Percentiles rank a stretch among this genome's conserved stretches.
phyloP scores from a whole-genome alignment of 2,797 vertebrate species.

The Gymnodraco acuticeps region DNA sequence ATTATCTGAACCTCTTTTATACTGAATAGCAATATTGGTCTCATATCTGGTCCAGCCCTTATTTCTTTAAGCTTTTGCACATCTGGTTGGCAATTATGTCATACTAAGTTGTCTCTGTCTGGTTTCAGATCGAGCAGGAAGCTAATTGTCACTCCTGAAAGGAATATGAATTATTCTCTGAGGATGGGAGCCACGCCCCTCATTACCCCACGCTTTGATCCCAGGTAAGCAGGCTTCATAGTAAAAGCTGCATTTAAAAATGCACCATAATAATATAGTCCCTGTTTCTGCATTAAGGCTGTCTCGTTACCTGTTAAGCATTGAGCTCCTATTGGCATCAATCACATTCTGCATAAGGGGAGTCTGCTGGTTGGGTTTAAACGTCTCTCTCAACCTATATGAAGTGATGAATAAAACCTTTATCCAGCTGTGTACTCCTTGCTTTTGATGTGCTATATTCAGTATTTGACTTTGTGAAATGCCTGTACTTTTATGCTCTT shows the following conservation, averaged over 20 bases:
- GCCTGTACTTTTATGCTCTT: neutral
- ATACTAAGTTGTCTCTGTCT: constrained; percentile 4
- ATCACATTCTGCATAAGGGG: neutral
- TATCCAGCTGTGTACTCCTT: neutral
- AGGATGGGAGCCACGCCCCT: constrained; percentile 84
- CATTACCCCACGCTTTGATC: constrained; percentile 85
- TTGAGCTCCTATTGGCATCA: neutral
- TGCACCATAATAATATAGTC: neutral
- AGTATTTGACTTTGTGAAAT: neutral
- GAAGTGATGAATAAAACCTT: neutral
- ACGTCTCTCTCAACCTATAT: neutral
- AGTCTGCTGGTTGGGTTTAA: neutral
- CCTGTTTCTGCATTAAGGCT: neutral
- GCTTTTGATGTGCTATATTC: neutral
- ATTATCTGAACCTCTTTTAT: too few species aligned
- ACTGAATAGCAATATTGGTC: too few species aligned
- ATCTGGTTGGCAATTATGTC: neutral
- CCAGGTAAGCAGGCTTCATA: constrained; percentile 70
- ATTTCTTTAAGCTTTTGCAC: too few species aligned
- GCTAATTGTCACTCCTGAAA: constrained; percentile 80
- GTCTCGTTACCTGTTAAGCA: neutral
- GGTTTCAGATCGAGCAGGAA: constrained; percentile 79
- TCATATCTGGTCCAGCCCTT: too few species aligned
- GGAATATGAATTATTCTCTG: constrained; percentile 77
- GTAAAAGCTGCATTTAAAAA: neutral